Evolutionary conservation across 2,797 vertebrate species (phyloP).

Genomic region (Chlorospingus semifuscus): DNA sequence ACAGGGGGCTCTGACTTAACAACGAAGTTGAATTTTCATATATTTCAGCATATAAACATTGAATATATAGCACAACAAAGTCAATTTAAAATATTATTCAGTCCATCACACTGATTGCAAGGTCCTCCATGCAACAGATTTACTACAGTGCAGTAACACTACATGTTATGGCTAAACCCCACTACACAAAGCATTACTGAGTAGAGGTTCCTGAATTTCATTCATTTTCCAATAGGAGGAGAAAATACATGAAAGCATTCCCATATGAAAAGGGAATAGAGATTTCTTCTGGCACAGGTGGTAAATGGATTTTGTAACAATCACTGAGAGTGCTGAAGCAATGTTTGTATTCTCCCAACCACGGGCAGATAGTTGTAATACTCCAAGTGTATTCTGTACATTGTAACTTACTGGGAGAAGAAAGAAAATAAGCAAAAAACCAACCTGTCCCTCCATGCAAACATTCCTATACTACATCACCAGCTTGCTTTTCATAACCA

Average conservation of each 20-base stretch:
- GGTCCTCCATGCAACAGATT: not conserved
- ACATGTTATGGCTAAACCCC: not conserved
- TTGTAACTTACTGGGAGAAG: rapidly evolving
- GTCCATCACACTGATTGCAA: not conserved
- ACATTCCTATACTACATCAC: not conserved
- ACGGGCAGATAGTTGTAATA: rapidly evolving
- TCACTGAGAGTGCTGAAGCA: not conserved
- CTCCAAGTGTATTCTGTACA: not conserved
- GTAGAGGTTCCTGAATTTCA: not conserved
- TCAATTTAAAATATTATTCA: not conserved
- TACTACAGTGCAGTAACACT: not conserved
- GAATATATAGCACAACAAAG: not conserved
- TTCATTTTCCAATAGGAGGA: not conserved
- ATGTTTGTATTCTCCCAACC: not conserved
- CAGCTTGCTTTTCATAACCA: not conserved
- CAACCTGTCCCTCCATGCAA: not conserved
- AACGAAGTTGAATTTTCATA: not conserved
- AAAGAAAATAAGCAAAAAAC: not conserved
- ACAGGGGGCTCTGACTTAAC: not conserved
- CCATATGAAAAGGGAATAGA: not conserved
- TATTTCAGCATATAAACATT: not conserved
- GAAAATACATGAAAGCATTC: not conserved
- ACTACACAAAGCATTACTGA: not conserved
- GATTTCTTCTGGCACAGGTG: not conserved
- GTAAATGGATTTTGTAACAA: not conserved